These are phyloP conservation scores for Limnephilus lunatus DNA, from an alignment of 2,888 invertebrate species.

Conservation along the genomic window DNA sequence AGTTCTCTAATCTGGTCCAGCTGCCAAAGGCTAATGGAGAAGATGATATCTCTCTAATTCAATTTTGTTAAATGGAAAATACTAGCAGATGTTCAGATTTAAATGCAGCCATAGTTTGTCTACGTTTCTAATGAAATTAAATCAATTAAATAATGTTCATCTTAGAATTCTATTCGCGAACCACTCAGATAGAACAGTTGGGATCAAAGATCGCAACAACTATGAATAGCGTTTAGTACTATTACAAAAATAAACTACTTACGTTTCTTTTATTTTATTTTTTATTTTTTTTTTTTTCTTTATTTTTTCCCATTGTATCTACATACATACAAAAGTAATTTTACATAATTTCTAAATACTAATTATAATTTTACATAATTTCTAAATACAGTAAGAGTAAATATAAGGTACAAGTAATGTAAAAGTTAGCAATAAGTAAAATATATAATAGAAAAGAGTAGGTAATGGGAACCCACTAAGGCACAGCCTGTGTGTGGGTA, in stretches of 20 bases:
- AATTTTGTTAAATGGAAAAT: conserved; percentile 52
- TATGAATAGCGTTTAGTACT: not conserved
- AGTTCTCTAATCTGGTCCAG: not conserved
- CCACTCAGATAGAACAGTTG: not conserved
- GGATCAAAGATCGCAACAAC: not conserved
- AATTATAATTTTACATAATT: too few relatives aligned
- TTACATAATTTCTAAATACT: too few relatives aligned
- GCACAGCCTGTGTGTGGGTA: too few relatives aligned
- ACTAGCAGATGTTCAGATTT: not conserved
- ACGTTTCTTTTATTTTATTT: not conserved
- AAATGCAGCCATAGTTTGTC: not conserved
- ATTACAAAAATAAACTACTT: not conserved
- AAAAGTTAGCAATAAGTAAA: too few relatives aligned
- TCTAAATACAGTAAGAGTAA: too few relatives aligned
- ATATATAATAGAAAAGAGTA: too few relatives aligned
- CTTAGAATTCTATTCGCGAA: not conserved
- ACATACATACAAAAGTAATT: too few relatives aligned
- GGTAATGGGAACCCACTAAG: too few relatives aligned
- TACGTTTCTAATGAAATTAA: not conserved
- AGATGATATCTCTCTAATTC: conserved; percentile 49
- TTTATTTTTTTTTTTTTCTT: too few relatives aligned
- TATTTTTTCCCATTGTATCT: too few relatives aligned
- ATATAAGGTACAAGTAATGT: too few relatives aligned
- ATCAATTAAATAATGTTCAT: not conserved
- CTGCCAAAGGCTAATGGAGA: conserved; percentile 42